Evolutionary conservation across 1,140 invertebrate genomes (phyloP), one percentile per base, ranked within the genome.

Genomic region (Penaeus indicus): DNA sequence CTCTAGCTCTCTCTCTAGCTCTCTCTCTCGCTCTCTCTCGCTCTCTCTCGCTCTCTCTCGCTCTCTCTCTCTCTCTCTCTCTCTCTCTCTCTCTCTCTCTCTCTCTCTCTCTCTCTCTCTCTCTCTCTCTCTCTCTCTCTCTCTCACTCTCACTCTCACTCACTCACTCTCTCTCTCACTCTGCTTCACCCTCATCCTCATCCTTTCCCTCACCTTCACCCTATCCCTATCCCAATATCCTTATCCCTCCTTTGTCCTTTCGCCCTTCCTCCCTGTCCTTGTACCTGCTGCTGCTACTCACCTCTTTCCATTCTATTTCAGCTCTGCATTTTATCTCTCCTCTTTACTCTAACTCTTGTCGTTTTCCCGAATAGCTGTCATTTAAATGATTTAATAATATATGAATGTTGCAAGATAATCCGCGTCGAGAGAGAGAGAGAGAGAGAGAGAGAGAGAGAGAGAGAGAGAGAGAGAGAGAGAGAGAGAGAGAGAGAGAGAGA

Each of bases 381-480:
- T 42, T 38, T 22, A 7, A 47, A 47, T 47, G 47, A 13, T 47
- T 47, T 47, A 47, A 47, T 47, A 13, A 47, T 47, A 47, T 47
- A 13, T 47, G 47, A 47, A 47, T 47, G 47, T 47, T 47, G 47
- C 47, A 47, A 10, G 47, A 47, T 47, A 47, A 47, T 47, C 47
- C 47, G 7, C 7, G 47, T 47, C 47, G 47, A 47, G 32, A 16
- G 72, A 21, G 72, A 25, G 1, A 25, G 72, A 75, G 72, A 75
- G 72, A 75, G 72, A 75, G 72, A 3, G 72, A 75, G 72, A 75
- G 72, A 3, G 72, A 75, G 72, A 75, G 72, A 3, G 72, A 75
- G 72, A 75, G 72, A 3, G 72, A 75, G 72, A 75, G 72, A 3
- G 72, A 75, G 72, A 75, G 72, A 3, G 72, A 75, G 72, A 75